phyloP scores from a whole-genome alignment of 2,113 vertebrate species.

The Colaptes auratus region DNA sequence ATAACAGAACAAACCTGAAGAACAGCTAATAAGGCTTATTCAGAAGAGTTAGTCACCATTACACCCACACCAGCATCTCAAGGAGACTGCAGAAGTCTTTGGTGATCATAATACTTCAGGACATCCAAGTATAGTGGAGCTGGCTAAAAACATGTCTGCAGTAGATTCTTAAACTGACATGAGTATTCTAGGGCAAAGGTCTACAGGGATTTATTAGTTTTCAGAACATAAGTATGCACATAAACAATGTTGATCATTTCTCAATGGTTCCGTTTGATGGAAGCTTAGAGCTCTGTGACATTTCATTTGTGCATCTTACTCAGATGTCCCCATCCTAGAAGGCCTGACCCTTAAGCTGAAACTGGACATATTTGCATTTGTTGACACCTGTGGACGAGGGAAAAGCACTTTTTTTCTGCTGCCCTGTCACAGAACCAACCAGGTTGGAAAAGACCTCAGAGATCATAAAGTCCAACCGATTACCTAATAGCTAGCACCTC shows the following conservation, averaged over 20 bases:
- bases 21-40: constrained; percentile 41
- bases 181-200: neutral
- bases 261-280: constrained; percentile 6
- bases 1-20: neutral
- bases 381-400: constrained; percentile 23
- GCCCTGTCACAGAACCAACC: neutral
- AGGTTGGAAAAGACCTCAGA: too few relatives aligned
- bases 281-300: constrained; percentile 43
- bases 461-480: too few relatives aligned
- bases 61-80: constrained; percentile 4
- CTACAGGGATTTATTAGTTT: neutral
- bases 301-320: constrained; percentile 53
- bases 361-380: neutral
- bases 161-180: neutral
- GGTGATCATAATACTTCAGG: neutral
- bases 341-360: neutral
- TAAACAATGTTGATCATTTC: neutral
- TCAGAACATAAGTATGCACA: neutral
- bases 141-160: neutral
- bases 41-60: constrained; percentile 28
- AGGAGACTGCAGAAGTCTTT: neutral
- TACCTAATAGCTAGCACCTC: too few relatives aligned
- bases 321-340: constrained; percentile 15
- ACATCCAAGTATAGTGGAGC: fast-evolving
- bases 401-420: constrained; percentile 57